Evolutionary conservation across 2,113 vertebrate genomes (phyloP).

Genomic region (Istiophorus platypterus): DNA sequence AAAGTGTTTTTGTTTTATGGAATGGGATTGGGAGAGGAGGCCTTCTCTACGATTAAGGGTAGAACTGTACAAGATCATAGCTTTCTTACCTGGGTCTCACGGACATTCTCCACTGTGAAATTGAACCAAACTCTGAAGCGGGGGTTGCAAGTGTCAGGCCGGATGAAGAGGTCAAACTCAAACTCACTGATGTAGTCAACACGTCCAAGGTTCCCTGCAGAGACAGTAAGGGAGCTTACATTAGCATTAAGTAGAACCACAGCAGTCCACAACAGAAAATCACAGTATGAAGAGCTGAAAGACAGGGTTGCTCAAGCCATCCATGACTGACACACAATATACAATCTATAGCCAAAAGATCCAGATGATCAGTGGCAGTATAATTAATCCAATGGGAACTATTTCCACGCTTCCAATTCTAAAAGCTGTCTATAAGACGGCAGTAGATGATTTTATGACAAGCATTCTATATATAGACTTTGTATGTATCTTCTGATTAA

Average conservation of each 20-base stretch:
- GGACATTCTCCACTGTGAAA: conserved; percentile 96
- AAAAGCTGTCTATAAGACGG: conserved; percentile 66
- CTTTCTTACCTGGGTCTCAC: conserved; percentile 90
- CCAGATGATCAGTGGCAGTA: conserved; percentile 65
- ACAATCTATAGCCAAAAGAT: conserved; percentile 38
- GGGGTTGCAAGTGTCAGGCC: conserved; percentile 97
- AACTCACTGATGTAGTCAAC: conserved; percentile 96
- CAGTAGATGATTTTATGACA: conserved; percentile 54
- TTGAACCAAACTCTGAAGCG: conserved; percentile 99
- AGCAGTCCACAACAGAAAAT: background rate
- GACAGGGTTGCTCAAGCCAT: conserved; percentile 36
- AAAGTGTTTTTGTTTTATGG: background rate
- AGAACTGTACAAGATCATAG: background rate
- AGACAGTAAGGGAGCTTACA: conserved; percentile 39
- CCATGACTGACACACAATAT: conserved; percentile 55
- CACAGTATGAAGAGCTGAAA: conserved; percentile 31
- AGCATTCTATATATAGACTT: conserved; percentile 58
- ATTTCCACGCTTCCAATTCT: conserved; percentile 50
- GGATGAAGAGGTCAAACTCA: conserved; percentile 97
- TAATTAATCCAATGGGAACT: conserved; percentile 73
- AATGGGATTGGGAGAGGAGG: background rate
- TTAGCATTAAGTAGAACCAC: conserved; percentile 25
- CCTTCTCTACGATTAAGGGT: background rate
- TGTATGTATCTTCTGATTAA: conserved; percentile 37
- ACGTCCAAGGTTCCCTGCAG: conserved; percentile 93